phyloP scores from a whole-genome alignment of 2,113 vertebrate species.

The Pheucticus melanocephalus region DNA sequence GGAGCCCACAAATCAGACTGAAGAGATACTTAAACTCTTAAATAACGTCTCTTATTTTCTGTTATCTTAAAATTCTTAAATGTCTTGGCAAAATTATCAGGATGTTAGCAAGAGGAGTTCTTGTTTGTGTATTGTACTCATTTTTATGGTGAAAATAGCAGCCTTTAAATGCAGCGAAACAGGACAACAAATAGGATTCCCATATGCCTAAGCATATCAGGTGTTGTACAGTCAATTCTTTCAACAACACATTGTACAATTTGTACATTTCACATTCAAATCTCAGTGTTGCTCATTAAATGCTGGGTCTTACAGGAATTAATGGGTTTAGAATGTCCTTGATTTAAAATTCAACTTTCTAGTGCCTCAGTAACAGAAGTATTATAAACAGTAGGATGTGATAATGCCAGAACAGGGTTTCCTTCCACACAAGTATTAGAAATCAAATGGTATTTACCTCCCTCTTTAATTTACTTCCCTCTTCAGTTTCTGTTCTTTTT shows the following conservation, averaged over 20 bases:
- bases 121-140: background rate
- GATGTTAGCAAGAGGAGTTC: background rate
- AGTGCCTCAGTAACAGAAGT: background rate
- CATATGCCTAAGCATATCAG: background rate
- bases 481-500: background rate
- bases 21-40: constrained; percentile 8
- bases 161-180: background rate
- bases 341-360: background rate
- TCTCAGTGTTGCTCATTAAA: background rate
- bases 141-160: background rate
- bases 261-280: background rate
- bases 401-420: background rate
- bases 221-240: background rate
- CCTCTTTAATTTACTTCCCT: background rate
- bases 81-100: background rate
- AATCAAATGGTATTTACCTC: background rate
- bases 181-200: background rate
- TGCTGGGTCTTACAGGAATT: background rate
- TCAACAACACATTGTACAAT: rapidly evolving
- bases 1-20: background rate
- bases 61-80: background rate
- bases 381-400: background rate
- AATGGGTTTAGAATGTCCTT: background rate
- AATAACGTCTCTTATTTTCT: constrained; percentile 22
- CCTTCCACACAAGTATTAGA: background rate